Percentiles rank a stretch among this genome's conserved stretches.
These are phyloP conservation scores for Oreocharis arfaki DNA, from an alignment of 2,113 vertebrate genomes.

Conservation along the genomic window DNA sequence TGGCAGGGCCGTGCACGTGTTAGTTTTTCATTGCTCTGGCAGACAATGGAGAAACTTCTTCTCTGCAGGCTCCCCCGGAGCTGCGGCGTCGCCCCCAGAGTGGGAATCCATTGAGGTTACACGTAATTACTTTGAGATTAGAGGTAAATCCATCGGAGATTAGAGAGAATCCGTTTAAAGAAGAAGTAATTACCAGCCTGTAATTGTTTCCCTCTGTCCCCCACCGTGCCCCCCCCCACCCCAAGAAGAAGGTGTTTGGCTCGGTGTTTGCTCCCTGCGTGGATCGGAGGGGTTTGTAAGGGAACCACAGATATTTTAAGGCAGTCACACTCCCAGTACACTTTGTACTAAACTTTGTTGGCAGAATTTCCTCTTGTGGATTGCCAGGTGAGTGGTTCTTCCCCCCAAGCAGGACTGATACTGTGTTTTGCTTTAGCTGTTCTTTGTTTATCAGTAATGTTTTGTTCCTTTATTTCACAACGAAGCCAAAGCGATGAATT, in stretches of 20 bases:
- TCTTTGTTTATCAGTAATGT: not conserved
- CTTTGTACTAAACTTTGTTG: not conserved
- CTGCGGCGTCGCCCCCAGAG: not conserved
- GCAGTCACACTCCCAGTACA: not conserved
- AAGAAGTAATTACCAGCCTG: conserved; percentile 60
- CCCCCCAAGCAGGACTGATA: not conserved
- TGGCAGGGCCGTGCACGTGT: not conserved
- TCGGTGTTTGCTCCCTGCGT: fast-evolving
- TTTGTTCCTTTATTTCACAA: not conserved
- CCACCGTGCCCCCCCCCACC: not conserved
- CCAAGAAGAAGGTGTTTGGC: not conserved
- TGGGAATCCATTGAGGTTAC: conserved; percentile 39
- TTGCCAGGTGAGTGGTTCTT: not conserved
- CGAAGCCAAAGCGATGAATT: not conserved
- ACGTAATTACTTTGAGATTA: conserved; percentile 69
- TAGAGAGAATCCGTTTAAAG: conserved; percentile 54
- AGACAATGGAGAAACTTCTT: conserved; percentile 27
- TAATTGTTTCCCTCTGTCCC: conserved; percentile 54
- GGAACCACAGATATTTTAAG: not conserved
- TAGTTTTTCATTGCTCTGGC: not conserved
- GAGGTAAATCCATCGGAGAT: conserved; percentile 57
- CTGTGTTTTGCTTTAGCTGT: not conserved
- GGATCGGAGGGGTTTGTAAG: fast-evolving
- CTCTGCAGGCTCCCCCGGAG: conserved; percentile 21
- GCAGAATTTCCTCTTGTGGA: not conserved